These are phyloP conservation scores for Aphelocoma coerulescens DNA, from an alignment of 2,113 vertebrate species.

Conservation along the genomic window DNA sequence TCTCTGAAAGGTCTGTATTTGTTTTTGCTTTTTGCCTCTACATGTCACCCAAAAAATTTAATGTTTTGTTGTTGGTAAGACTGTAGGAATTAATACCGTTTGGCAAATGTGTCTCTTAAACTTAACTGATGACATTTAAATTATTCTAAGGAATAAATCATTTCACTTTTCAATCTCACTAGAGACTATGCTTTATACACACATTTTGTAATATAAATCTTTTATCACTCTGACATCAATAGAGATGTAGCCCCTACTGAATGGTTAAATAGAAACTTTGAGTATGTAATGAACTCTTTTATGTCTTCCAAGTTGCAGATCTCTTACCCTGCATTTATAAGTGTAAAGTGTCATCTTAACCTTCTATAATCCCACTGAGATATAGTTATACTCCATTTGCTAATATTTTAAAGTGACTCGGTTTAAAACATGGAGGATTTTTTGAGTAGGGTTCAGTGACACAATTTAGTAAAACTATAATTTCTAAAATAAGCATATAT, in stretches of 20 bases:
- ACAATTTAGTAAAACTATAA: not conserved
- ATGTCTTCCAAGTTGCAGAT: not conserved
- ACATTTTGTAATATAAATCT: slow-evolving; percentile 58
- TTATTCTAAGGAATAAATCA: slow-evolving; percentile 34
- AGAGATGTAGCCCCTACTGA: not conserved
- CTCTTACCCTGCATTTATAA: slow-evolving; percentile 5
- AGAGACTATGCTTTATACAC: slow-evolving; percentile 25
- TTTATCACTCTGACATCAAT: slow-evolving; percentile 51
- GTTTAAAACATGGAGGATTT: not conserved
- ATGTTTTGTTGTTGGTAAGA: not conserved
- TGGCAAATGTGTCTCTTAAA: slow-evolving; percentile 13
- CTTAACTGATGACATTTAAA: slow-evolving; percentile 33
- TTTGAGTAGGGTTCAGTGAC: not conserved
- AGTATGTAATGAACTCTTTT: slow-evolving; percentile 10
- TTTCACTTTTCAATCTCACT: not conserved
- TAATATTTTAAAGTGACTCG: not conserved
- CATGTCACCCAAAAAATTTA: not conserved
- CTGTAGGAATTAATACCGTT: not conserved
- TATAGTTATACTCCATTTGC: not conserved
- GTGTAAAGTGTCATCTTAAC: not conserved
- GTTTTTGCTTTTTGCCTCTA: not conserved
- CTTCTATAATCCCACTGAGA: not conserved
- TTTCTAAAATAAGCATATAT: not conserved
- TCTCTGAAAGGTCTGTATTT: not conserved
- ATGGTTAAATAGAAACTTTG: not conserved